Percentiles rank a stretch among this genome's conserved stretches.
phyloP scores from a whole-genome alignment of 1,140 invertebrate species.

The Lerema accius region DNA sequence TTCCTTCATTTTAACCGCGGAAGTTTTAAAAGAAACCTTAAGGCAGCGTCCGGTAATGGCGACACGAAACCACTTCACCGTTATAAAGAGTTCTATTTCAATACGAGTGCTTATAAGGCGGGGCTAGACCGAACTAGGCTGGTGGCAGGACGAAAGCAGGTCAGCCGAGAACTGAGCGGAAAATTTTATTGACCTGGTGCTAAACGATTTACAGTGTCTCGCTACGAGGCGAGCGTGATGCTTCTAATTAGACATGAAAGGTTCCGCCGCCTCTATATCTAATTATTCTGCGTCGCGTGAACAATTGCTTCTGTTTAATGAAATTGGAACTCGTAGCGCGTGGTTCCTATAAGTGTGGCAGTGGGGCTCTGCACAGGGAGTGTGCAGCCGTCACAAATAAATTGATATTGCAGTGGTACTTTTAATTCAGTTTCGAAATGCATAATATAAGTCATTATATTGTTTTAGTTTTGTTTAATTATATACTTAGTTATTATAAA shows the following conservation, averaged over 20 bases:
- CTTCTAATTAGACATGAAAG: slow-evolving; percentile 32
- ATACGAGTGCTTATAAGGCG: slow-evolving; percentile 31
- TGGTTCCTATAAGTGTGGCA: neutral
- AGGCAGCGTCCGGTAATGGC: slow-evolving; percentile 30
- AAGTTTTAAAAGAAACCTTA: slow-evolving; percentile 33
- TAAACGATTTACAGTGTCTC: slow-evolving; percentile 36
- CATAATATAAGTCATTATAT: too few relatives aligned
- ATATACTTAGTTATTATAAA: too few relatives aligned
- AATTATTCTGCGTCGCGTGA: slow-evolving; percentile 20
- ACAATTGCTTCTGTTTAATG: slow-evolving; percentile 28
- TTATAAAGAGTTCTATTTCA: slow-evolving; percentile 32
- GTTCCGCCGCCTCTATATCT: slow-evolving; percentile 17
- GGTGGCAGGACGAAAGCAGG: slow-evolving; percentile 42
- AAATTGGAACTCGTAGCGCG: slow-evolving; percentile 15
- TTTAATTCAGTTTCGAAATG: too few relatives aligned
- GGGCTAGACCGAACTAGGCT: slow-evolving; percentile 31
- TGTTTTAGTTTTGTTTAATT: too few relatives aligned
- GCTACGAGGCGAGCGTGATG: slow-evolving; percentile 13
- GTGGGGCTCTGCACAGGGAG: too few relatives aligned
- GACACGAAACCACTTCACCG: slow-evolving; percentile 31
- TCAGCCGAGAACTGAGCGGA: slow-evolving; percentile 45
- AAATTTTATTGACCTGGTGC: slow-evolving; percentile 49
- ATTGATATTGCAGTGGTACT: too few relatives aligned
- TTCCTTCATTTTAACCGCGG: slow-evolving; percentile 26
- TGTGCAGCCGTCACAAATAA: too few relatives aligned